Percentiles rank a stretch among this genome's conserved stretches.
Conservation (phyloP, 2,888 invertebrate species). For the Ryuthela nishihirai region DNA sequence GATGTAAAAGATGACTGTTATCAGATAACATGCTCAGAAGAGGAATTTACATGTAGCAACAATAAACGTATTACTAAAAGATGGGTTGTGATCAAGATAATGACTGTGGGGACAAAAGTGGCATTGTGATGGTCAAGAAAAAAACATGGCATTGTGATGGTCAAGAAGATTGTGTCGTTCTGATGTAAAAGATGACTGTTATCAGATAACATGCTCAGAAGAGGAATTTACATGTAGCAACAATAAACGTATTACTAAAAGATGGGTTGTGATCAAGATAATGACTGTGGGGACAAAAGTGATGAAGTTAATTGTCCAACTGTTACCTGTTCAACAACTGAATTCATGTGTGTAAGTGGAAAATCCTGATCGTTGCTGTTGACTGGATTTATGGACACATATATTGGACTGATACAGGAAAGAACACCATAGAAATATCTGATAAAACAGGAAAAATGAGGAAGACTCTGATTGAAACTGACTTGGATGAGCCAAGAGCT, state of each 20-base stretch:
- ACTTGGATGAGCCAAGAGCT: conserved; percentile 87
- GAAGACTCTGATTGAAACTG: conserved; percentile 76
- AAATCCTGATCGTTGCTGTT: conserved; percentile 74
- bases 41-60: conserved; percentile 44
- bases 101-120: conserved; percentile 53
- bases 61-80: conserved; percentile 49
- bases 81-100: conserved; percentile 49
- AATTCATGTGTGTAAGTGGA: conserved; percentile 62
- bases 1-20: conserved; percentile 64
- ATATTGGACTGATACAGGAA: conserved; percentile 88
- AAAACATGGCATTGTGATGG: no score
- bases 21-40: conserved; percentile 38
- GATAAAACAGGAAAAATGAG: conserved; percentile 83
- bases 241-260: conserved; percentile 49
- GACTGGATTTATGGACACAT: conserved; percentile 98
- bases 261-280: conserved; percentile 51
- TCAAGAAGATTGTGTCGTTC: no score
- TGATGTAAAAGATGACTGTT: no score
- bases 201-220: conserved; percentile 37
- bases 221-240: conserved; percentile 44
- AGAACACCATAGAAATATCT: conserved; percentile 87
- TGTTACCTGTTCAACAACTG: conserved; percentile 47
- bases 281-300: conserved; percentile 52
- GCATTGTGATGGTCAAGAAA: no score
- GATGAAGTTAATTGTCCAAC: conserved; percentile 48